Evolutionary conservation across 2,797 vertebrate species (phyloP), one percentile per base, ranked within the genome.

Genomic region (Clarias platycephalus): DNA sequence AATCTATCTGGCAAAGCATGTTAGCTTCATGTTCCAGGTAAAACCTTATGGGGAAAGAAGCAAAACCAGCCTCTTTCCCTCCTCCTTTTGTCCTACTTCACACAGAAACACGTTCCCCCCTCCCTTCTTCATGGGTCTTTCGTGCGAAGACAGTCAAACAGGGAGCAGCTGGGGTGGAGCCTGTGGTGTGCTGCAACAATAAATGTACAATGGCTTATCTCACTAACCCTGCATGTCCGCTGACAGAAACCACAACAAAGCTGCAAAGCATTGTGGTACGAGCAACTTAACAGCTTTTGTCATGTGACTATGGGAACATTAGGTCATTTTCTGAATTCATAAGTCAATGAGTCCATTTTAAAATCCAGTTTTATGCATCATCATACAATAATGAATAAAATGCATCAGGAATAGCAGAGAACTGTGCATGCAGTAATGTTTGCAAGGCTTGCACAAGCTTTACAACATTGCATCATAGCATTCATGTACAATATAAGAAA

Each of bases 111-210:
- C 12, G 58, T 31, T 87, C 2, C 15, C 49, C 31, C 62, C 75
- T 49, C 60, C 40, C 75, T 37, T 89, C 90, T 37, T 89, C 90
- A 91, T 55, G 16, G 5, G 90, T 84, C 66, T 91, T 92, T 91
- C 91, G 92, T 95, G 94, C 92, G 92, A 95, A 93, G 92, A 89
- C 81, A 76, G 88, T 83, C 88, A 89, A 90, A 86, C 90, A 90
- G 88, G 89, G 89, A 91, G 92, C 84, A 91, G 91, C 92, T 87
- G 53, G 90, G 93, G 91, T 92, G 93, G 90, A 93, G 91, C 88
- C 86, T 62, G 85, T 86, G 83, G 83, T 88, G 84, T 66, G 67
- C 91, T 90, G 88, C 89, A 92, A 94, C 92, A 93, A 93, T 94
- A 92, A 92, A 86, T 90, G 84, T 67, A 86, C 67, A 86, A 87